Base-by-base conservation (phyloP, 2,797 vertebrate species). In the Platyrinchus mystaceus region DNA sequence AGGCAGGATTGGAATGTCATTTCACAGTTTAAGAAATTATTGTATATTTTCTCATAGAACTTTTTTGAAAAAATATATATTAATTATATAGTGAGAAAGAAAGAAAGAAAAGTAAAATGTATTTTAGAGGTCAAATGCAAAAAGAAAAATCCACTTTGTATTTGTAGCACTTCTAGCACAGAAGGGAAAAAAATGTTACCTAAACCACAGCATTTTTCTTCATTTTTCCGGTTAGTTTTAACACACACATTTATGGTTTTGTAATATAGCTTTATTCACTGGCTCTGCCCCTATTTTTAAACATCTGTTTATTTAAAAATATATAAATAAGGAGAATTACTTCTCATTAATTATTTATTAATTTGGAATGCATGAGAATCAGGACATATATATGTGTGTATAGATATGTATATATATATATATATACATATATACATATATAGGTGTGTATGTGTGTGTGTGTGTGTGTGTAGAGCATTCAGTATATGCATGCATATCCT, bases 341-440 rank as follows among this genome's bases (percentile, higher is more conserved):
- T 97, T 96, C 75, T 93, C 75, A 97, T 97, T 98, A 98, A 98
- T 98, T 99, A 98, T 97, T 98, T 96, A 97, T 98, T 99, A 98
- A 98, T 98, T 98, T 99, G 97, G 98, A 98, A 98, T 92, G 94
- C 95, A 97, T 95, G 97, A 98, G 97, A 98, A 98, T 94, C 97
- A 98, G n/a, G n/a, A n/a, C n/a, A 27, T 49, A 49, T 27, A 49
- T 26, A 26, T 26, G 14, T 49, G 7, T 94, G 84, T 96, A 95
- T 96, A 13, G 14, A 12, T 47, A 11, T 24, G 13, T 39, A 39
- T n/a, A 39, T 39, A 39, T 39, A 39, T 96, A 20, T 44, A 15
- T 44, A 14, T 20, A n/a, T n/a, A n/a, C n/a, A n/a, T n/a, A n/a
- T n/a, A n/a, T n/a, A n/a, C n/a, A n/a, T n/a, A n/a, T n/a, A n/a